Percentiles rank a stretch among this genome's conserved stretches.
Conservation (phyloP, 2,113 vertebrate species). For the Gadus chalcogrammus region DNA sequence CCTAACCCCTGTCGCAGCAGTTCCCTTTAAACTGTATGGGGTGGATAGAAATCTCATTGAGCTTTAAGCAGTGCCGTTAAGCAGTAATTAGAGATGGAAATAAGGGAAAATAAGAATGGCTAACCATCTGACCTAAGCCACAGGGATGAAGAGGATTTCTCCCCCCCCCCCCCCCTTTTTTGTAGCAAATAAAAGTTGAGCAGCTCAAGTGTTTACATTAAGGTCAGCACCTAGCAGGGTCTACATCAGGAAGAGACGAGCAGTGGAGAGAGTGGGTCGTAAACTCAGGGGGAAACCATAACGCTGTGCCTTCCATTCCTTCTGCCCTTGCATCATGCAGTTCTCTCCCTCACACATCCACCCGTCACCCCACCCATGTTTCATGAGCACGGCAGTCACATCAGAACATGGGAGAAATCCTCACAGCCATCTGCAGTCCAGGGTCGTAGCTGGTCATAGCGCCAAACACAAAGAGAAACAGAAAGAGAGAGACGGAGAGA, state of each 20-base stretch:
- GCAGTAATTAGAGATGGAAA: background rate
- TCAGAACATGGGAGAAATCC: background rate
- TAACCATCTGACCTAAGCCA: no score
- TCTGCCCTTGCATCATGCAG: constrained; percentile 24
- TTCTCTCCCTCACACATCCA: background rate
- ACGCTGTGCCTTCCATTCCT: constrained; percentile 71
- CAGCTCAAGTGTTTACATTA: background rate
- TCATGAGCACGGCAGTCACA: constrained; percentile 13
- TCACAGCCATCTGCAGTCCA: no score
- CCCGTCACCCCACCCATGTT: background rate
- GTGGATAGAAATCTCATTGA: background rate
- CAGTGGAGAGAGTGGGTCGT: constrained; percentile 37
- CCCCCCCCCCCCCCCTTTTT: background rate
- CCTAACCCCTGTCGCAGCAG: constrained; percentile 48
- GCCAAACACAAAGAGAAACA: no score
- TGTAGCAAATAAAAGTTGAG: background rate
- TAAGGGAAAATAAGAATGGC: background rate
- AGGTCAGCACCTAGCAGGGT: background rate
- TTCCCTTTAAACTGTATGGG: constrained; percentile 63
- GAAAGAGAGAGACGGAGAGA: no score
- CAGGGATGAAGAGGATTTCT: no score
- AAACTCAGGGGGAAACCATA: constrained; percentile 70
- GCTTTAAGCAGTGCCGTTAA: background rate
- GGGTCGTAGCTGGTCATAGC: no score
- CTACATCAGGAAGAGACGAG: constrained; percentile 6